Evolutionary conservation across 2,113 vertebrate genomes (phyloP).

Genomic region (Pteropus alecto): DNA sequence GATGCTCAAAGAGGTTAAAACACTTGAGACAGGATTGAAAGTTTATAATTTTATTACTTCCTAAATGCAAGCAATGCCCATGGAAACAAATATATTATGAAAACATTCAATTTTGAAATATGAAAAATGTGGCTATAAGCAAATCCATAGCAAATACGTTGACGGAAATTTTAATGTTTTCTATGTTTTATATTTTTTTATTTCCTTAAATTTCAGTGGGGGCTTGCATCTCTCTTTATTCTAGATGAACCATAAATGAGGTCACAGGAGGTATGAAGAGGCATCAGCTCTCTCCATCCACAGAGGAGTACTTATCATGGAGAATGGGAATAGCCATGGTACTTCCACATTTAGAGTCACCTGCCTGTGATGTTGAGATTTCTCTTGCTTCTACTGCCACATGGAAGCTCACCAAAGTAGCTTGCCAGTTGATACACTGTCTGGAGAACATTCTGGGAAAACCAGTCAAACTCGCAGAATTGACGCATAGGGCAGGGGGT

Average conservation of each 20-base stretch:
- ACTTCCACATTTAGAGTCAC: not conserved
- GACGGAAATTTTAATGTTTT: not conserved
- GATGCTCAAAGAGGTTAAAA: not conserved
- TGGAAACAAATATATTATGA: not conserved
- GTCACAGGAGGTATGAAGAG: not conserved
- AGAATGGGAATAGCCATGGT: not conserved
- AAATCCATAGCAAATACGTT: not conserved
- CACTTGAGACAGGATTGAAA: not conserved
- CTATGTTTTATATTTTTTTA: not conserved
- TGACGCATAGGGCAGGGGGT: too few relatives aligned
- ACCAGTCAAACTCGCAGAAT: not conserved
- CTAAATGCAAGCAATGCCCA: not conserved
- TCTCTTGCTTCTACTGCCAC: not conserved
- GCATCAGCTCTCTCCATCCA: not conserved
- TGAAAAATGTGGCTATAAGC: not conserved
- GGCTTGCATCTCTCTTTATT: not conserved
- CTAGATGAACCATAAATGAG: not conserved
- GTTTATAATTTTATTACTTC: not conserved
- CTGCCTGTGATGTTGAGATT: accelerated
- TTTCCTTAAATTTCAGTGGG: not conserved
- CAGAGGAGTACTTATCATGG: not conserved
- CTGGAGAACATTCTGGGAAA: not conserved
- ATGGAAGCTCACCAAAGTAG: not conserved
- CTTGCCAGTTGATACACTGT: too few relatives aligned
- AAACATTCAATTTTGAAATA: not conserved